Percentiles rank a stretch among this genome's conserved stretches.
Evolutionary conservation across 1,140 invertebrate genomes (phyloP).

Genomic region (Drosophila watanabei): DNA sequence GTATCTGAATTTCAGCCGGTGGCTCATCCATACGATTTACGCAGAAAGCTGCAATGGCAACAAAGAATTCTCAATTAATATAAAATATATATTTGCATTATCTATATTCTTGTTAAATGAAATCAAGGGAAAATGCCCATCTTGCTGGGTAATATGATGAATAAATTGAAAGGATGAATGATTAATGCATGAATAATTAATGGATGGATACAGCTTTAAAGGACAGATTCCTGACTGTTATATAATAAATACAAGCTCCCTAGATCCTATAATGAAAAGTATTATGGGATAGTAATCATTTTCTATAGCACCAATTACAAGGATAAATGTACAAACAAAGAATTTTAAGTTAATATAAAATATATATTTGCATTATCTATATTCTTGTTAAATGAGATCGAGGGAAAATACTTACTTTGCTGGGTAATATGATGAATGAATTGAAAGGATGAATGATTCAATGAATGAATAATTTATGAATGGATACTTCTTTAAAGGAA

Average conservation of each 20-base stretch:
- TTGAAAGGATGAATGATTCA: neutral
- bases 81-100: neutral
- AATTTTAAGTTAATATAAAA: constrained; percentile 4
- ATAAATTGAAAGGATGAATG: neutral
- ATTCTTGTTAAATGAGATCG: neutral
- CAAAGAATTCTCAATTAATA: constrained; percentile 21
- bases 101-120: neutral
- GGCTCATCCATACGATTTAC: constrained; percentile 22
- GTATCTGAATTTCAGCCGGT: neutral
- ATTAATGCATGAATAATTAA: neutral
- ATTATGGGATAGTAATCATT: no score
- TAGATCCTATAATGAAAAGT: no score
- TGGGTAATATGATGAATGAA: neutral
- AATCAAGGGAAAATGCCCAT: neutral
- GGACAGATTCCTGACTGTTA: no score
- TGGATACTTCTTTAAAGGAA: no score
- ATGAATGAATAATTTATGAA: neutral
- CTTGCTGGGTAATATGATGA: neutral
- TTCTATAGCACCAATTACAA: no score
- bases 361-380: neutral
- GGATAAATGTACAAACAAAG: constrained; percentile 10
- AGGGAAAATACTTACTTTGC: neutral
- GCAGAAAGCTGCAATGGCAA: constrained; percentile 16
- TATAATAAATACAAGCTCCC: no score
- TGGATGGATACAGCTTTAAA: no score